Evolutionary conservation across 2,888 invertebrate genomes (phyloP).

Genomic region (Nineta flava): DNA sequence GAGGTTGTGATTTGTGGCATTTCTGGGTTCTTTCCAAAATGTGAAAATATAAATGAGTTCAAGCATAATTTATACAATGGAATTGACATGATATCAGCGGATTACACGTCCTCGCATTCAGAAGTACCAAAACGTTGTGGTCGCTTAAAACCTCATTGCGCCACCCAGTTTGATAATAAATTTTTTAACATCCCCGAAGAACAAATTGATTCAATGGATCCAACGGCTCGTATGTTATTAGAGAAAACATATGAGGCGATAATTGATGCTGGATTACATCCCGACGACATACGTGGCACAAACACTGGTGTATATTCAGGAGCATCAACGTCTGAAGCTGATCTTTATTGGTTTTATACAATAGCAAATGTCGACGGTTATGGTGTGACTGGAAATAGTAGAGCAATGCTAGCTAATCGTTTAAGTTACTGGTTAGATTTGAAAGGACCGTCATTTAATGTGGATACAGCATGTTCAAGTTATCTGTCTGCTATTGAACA

Average conservation of each 20-base stretch:
- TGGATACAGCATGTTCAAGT: constrained; percentile 85
- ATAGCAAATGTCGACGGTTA: constrained; percentile 65
- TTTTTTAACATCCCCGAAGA: constrained; percentile 62
- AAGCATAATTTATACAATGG: constrained; percentile 31
- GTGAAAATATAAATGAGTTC: constrained; percentile 40
- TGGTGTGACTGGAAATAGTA: constrained; percentile 41
- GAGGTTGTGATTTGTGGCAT: constrained; percentile 42
- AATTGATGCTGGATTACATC: constrained; percentile 48
- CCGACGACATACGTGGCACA: constrained; percentile 49
- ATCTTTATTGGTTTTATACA: constrained; percentile 55
- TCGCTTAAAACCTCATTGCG: constrained; percentile 39
- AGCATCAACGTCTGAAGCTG: constrained; percentile 59
- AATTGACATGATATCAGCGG: constrained; percentile 38
- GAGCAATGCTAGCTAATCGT: constrained; percentile 69
- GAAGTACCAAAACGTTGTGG: constrained; percentile 50
- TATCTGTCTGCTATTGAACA: constrained; percentile 70
- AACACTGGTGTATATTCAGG: constrained; percentile 70
- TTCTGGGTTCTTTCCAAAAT: constrained; percentile 46
- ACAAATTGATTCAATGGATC: constrained; percentile 40
- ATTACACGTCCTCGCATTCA: constrained; percentile 31
- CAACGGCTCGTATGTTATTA: constrained; percentile 37
- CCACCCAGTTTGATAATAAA: constrained; percentile 51
- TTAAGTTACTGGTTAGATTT: constrained; percentile 78
- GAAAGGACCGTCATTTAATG: constrained; percentile 73
- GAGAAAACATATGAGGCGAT: constrained; percentile 42